These are phyloP conservation scores for Mobula birostris DNA, from an alignment of 2,113 vertebrate species.

Conservation along the genomic window DNA sequence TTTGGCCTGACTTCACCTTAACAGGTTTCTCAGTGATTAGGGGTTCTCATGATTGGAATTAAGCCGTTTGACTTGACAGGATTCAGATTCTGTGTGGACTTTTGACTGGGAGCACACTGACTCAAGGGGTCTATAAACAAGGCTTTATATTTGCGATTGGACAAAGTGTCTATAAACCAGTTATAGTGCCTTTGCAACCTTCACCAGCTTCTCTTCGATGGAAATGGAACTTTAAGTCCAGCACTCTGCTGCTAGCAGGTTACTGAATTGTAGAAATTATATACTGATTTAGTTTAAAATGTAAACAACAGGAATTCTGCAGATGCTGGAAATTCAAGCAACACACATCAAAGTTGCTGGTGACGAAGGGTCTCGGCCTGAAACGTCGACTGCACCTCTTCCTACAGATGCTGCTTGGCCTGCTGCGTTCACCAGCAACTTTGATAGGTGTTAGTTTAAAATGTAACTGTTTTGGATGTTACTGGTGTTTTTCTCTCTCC, in stretches of 20 bases:
- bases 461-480: not conserved
- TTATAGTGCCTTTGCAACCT: slow-evolving; percentile 3
- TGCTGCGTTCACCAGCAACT: no score
- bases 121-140: slow-evolving; percentile 27
- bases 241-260: not conserved
- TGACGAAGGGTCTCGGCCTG: no score
- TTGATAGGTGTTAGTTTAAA: no score
- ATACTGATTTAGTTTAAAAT: not conserved
- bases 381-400: no score
- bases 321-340: no score
- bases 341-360: no score
- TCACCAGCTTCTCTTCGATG: slow-evolving; percentile 11
- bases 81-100: not conserved
- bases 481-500: not conserved
- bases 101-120: slow-evolving; percentile 23
- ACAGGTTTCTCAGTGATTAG: not conserved
- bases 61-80: not conserved
- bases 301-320: no score
- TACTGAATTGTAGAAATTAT: not conserved
- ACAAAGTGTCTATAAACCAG: slow-evolving; percentile 26
- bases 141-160: not conserved
- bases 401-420: no score
- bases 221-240: not conserved
- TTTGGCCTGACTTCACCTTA: not conserved
- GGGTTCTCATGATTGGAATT: not conserved